These are phyloP conservation scores for Galerucella pusilla DNA, from an alignment of 2,888 invertebrate species.

Conservation along the genomic window DNA sequence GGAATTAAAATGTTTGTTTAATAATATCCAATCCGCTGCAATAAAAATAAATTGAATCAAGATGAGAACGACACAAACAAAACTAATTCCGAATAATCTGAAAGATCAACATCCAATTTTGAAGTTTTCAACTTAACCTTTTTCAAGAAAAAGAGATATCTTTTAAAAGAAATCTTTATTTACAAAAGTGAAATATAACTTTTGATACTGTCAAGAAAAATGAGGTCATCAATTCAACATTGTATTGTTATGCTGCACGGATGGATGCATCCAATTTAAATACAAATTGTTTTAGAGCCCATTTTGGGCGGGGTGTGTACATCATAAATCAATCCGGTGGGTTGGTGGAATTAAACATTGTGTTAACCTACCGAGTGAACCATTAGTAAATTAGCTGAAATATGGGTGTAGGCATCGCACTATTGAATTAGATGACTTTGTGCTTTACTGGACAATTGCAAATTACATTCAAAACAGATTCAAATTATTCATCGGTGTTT, in stretches of 20 bases:
- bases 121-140: background rate
- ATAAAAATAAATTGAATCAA: constrained; percentile 1
- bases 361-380: constrained; percentile 3
- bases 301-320: background rate
- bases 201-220: constrained; percentile 4
- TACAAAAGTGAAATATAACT: background rate
- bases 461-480: background rate
- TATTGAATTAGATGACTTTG: background rate
- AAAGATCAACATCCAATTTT: background rate
- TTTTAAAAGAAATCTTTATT: background rate
- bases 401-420: background rate
- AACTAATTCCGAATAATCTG: background rate
- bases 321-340: constrained; percentile 6
- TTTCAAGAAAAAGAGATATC: background rate
- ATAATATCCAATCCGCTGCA: background rate
- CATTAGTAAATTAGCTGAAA: constrained; percentile 1
- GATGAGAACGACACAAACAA: background rate
- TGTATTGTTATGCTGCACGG: constrained; percentile 2
- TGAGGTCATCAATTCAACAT: constrained; percentile 5
- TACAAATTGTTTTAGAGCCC: constrained; percentile 9
- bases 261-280: constrained; percentile 11
- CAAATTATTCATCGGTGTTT: background rate
- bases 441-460: background rate
- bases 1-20: background rate
- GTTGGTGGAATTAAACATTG: background rate